phyloP scores from a whole-genome alignment of 2,888 invertebrate species.

The Chrysomela aeneicollis region DNA sequence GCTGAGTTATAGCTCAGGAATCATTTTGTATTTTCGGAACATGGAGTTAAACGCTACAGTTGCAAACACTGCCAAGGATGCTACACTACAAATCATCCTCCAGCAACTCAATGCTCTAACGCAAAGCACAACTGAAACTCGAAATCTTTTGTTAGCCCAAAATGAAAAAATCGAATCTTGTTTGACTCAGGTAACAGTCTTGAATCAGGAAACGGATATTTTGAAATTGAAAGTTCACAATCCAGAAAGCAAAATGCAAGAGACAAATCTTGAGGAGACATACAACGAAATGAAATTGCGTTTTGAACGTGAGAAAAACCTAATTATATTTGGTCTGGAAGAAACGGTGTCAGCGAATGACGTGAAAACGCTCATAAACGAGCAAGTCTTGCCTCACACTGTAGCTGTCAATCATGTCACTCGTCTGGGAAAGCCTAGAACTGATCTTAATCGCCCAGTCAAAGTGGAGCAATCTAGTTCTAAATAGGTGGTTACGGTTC shows the following conservation, averaged over 20 bases:
- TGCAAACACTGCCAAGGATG: slow-evolving; percentile 3
- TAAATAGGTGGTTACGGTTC: slow-evolving; percentile 1
- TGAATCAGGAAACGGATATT: slow-evolving; percentile 6
- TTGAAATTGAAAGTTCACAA: slow-evolving; percentile 13
- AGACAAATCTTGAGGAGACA: slow-evolving; percentile 1
- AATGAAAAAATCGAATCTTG: slow-evolving; percentile 7
- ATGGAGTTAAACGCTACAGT: slow-evolving; percentile 1
- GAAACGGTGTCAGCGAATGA: not conserved
- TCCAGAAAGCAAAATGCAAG: slow-evolving; percentile 1
- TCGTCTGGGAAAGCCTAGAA: slow-evolving; percentile 3
- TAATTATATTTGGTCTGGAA: slow-evolving; percentile 5
- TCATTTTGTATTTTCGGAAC: not conserved
- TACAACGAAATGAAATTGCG: slow-evolving; percentile 7
- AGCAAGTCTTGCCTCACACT: slow-evolving; percentile 4
- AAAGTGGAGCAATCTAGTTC: not conserved
- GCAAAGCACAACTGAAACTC: slow-evolving; percentile 9
- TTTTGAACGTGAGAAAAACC: slow-evolving; percentile 6
- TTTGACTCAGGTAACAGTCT: not conserved
- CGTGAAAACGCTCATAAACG: slow-evolving; percentile 5
- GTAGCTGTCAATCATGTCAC: slow-evolving; percentile 2
- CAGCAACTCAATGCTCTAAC: slow-evolving; percentile 10
- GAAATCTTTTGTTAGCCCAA: slow-evolving; percentile 7
- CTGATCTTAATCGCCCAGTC: not conserved
- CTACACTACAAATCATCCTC: slow-evolving; percentile 9
- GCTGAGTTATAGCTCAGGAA: not conserved